Evolutionary conservation across 2,888 invertebrate species (phyloP), one percentile per base, ranked within the genome.

Genomic region (Caenorhabditis sp.): DNA sequence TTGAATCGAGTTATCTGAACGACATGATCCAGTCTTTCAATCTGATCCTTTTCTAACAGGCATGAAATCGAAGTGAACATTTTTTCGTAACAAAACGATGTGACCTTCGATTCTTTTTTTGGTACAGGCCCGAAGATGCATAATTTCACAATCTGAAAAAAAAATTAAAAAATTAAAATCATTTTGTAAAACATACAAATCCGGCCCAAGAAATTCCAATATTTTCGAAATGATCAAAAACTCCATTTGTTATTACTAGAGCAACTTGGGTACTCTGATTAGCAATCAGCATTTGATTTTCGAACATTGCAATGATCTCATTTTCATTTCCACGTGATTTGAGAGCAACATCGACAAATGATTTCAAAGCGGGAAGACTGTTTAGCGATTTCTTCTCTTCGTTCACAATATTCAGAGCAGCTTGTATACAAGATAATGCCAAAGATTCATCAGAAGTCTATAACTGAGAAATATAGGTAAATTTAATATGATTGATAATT

Each of bases 91-190:
- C 64, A 64, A 23, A 58, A 65, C 17, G 65, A 55, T 6, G 68
- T 26, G 3, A 73, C 76, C 21, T 66, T 66, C 1, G 64, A 58
- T n/a, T 81, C 82, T 57, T 82, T 82, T 53, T 78, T 79, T 2
- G 82, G 82, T 19, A 82, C 78, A 10, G 82, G 81, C 1, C 82
- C 82, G 55, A 79, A 82, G 0, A 78, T 51, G 10, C 79, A 76
- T 1, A 82, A 53, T 23, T 67, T 64, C 17, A 77, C 60, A 17
- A 80, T 59, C 74, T 71, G 23, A 36, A 69, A 53, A 26, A 53
- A 24, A 21, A 3, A 21, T 58, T 10, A 27, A 23, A 53, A 26
- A 50, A 6, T 53, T 31, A 12, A 21, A 24, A 19, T 8, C 51
- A 10, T 24, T n/a, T n/a, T n/a, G n/a, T n/a, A 19, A 23, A 36